Conservation (phyloP, 2,113 vertebrate genomes). For the Mastomys coucha region DNA sequence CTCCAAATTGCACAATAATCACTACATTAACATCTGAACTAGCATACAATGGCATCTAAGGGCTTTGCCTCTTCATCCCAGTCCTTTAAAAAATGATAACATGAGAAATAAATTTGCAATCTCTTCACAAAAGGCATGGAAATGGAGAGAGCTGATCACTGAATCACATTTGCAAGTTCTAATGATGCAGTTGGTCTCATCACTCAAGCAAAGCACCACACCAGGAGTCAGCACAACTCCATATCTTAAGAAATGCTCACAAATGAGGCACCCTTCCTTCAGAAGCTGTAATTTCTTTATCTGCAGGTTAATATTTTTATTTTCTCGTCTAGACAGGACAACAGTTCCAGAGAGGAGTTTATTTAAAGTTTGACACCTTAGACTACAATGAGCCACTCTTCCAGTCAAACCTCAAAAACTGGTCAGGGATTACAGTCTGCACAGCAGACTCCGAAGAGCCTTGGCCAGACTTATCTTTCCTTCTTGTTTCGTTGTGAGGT, state of each 20-base stretch:
- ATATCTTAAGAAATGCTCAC: neutral
- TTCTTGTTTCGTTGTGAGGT: neutral
- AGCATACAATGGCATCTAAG: slow-evolving; percentile 23
- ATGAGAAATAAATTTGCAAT: neutral
- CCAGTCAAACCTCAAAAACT: neutral
- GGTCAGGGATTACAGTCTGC: neutral
- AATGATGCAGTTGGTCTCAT: neutral
- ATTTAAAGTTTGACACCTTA: neutral
- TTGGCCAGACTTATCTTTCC: neutral
- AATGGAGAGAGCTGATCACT: neutral
- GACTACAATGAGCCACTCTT: neutral
- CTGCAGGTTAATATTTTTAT: slow-evolving; percentile 13
- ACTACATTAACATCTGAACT: neutral
- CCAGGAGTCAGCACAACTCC: neutral
- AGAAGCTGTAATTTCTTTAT: slow-evolving; percentile 49
- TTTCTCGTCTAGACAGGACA: slow-evolving; percentile 31
- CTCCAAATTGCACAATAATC: slow-evolving; percentile 37
- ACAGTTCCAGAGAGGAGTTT: neutral
- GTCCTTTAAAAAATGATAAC: neutral
- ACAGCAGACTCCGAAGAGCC: neutral
- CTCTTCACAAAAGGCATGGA: neutral
- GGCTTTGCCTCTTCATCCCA: neutral
- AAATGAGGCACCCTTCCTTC: neutral
- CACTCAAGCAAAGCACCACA: neutral
- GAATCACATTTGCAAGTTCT: neutral